phyloP scores from a whole-genome alignment of 2,888 invertebrate genomes.

The Pseudeuparius sepicola region DNA sequence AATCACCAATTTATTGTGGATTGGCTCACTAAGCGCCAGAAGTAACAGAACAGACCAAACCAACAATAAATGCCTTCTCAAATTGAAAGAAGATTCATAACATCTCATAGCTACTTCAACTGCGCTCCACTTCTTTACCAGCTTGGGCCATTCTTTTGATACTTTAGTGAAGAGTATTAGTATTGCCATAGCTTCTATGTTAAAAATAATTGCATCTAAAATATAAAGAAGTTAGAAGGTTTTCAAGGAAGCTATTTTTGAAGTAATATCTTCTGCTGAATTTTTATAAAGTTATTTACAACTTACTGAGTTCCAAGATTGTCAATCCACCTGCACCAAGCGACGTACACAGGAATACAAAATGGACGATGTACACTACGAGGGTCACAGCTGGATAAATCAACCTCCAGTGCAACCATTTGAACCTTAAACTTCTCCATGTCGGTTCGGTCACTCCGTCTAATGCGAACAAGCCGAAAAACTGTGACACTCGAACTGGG shows the following conservation, averaged over 20 bases:
- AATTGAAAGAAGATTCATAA: constrained; percentile 18
- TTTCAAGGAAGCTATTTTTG: no score
- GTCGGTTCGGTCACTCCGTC: constrained; percentile 14
- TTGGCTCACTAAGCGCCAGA: constrained; percentile 20
- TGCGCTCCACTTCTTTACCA: constrained; percentile 23
- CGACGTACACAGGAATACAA: constrained; percentile 4
- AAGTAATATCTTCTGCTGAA: no score
- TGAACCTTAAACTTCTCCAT: constrained; percentile 17
- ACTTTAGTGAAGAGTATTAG: constrained; percentile 18
- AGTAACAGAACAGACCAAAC: constrained; percentile 6
- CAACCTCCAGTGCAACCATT: constrained; percentile 20
- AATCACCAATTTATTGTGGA: constrained; percentile 24
- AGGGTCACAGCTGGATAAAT: constrained; percentile 17
- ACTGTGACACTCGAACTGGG: constrained; percentile 19
- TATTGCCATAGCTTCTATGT: constrained; percentile 13
- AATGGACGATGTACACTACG: constrained; percentile 12
- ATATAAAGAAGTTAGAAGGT: constrained; percentile 4
- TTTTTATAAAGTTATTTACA: no score
- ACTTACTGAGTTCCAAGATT: no score
- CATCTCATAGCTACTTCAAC: constrained; percentile 19
- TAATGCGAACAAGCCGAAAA: constrained; percentile 24
- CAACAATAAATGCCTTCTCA: constrained; percentile 16
- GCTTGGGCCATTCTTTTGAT: constrained; percentile 22
- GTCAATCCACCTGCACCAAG: no score
- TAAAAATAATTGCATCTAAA: constrained; percentile 18